Evolutionary conservation across 2,888 invertebrate species (phyloP).

Genomic region (Melanostoma scalare): DNA sequence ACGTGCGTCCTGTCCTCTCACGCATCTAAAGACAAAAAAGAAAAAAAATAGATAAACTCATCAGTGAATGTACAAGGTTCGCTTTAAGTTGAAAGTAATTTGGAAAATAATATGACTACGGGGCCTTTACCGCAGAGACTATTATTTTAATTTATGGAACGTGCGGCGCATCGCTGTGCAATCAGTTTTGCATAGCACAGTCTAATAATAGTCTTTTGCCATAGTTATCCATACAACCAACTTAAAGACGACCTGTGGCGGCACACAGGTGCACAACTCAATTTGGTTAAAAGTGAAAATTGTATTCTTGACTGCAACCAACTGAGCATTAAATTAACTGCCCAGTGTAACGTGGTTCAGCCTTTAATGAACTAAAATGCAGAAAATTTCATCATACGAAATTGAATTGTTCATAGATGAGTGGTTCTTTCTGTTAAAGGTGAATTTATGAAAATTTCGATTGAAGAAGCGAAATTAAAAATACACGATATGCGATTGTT

Average conservation of each 20-base stretch:
- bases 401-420: constrained; percentile 68
- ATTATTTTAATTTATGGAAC: constrained; percentile 56
- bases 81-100: constrained; percentile 4
- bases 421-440: constrained; percentile 46
- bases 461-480: constrained; percentile 6
- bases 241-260: constrained; percentile 20
- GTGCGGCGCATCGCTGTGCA: constrained; percentile 53
- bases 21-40: constrained; percentile 55
- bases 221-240: background rate
- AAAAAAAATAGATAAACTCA: background rate
- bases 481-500: constrained; percentile 28
- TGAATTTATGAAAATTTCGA: background rate
- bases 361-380: constrained; percentile 31
- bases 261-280: constrained; percentile 26
- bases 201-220: constrained; percentile 37
- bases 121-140: constrained; percentile 5
- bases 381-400: constrained; percentile 60
- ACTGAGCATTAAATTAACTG: constrained; percentile 69
- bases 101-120: background rate
- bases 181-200: constrained; percentile 59
- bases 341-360: constrained; percentile 30
- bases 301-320: constrained; percentile 60
- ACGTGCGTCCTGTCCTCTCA: constrained; percentile 44
- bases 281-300: constrained; percentile 54
- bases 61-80: background rate